A percentile compares a stretch with the other conserved stretches of the same genome.
phyloP scores from a whole-genome alignment of 2,113 vertebrate species.

The Cynocephalus volans region DNA sequence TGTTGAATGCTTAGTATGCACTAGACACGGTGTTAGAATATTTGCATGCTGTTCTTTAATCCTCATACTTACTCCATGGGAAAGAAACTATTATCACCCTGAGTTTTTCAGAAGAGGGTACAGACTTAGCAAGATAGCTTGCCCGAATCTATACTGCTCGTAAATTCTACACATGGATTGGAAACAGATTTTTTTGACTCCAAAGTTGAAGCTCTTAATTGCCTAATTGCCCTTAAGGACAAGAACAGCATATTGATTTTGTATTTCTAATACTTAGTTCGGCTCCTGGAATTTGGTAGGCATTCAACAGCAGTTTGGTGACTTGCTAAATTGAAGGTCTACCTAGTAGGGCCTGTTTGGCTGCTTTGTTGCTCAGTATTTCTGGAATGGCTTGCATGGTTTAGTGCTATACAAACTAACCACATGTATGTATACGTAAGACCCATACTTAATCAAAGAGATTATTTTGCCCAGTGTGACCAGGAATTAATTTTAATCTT shows the following conservation, averaged over 20 bases:
- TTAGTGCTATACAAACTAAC: not conserved
- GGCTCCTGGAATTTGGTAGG: not conserved
- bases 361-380: not conserved
- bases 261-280: not conserved
- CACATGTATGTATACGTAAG: not conserved
- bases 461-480: not conserved
- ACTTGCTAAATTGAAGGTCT: not conserved
- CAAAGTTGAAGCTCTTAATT: not conserved
- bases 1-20: not conserved
- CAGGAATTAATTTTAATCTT: slow-evolving; percentile 20
- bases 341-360: not conserved
- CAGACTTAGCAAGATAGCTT: not conserved
- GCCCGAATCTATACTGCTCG: not conserved
- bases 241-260: not conserved
- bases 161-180: not conserved
- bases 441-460: slow-evolving; percentile 30
- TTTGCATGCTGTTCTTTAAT: not conserved
- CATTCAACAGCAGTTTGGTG: not conserved
- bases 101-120: not conserved
- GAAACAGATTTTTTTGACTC: not conserved
- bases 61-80: not conserved
- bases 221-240: not conserved
- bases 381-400: not conserved
- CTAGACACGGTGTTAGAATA: not conserved
- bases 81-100: not conserved